Conservation (phyloP, 2,888 invertebrate genomes). For the Schizaphis graminum region DNA sequence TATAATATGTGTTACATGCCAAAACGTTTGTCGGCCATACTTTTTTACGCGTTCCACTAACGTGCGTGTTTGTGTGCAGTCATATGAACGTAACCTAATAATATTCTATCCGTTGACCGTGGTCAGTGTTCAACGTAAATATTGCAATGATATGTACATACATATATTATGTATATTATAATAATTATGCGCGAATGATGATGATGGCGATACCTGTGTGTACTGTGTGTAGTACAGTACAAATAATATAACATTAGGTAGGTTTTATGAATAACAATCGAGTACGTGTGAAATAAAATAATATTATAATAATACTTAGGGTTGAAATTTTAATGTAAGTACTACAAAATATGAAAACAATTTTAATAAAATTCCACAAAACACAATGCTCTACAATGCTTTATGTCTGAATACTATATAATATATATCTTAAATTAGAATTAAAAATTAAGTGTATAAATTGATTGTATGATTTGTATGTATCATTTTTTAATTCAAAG, state of each 20-base stretch:
- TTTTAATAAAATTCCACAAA: too few species aligned
- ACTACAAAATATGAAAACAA: too few species aligned
- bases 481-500: not conserved
- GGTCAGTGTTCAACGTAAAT: slow-evolving; percentile 48
- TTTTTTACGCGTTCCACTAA: not conserved
- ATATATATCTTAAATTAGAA: too few species aligned
- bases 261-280: not conserved
- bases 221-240: not conserved
- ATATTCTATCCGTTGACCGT: slow-evolving; percentile 52
- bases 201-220: not conserved
- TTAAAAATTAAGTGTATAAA: too few species aligned
- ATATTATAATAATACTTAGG: not conserved
- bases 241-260: not conserved
- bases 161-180: not conserved
- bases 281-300: not conserved
- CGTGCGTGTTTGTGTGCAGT: not conserved
- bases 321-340: not conserved
- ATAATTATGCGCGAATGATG: not conserved
- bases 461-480: too few species aligned
- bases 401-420: too few species aligned
- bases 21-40: slow-evolving; percentile 44
- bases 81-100: slow-evolving; percentile 29
- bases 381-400: too few species aligned
- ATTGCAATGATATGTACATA: not conserved
- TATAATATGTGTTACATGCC: slow-evolving; percentile 35